Evolutionary conservation across 2,888 invertebrate species (phyloP).

Genomic region (Macaria liturata): DNA sequence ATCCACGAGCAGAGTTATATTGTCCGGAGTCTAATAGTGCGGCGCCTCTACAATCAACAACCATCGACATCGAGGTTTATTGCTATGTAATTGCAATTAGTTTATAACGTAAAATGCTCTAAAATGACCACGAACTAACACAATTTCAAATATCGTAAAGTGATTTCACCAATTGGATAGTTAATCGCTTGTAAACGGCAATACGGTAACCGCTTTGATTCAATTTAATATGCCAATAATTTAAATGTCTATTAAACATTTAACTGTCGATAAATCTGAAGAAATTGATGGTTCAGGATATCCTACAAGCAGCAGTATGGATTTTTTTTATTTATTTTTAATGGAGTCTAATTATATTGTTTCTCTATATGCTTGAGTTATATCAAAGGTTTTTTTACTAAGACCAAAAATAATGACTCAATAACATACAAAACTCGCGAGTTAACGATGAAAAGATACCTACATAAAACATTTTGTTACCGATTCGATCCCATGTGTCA

Average conservation of each 20-base stretch:
- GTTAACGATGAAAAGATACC: slow-evolving; percentile 53
- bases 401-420: slow-evolving; percentile 21
- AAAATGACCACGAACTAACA: slow-evolving; percentile 30
- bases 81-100: slow-evolving; percentile 31
- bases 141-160: slow-evolving; percentile 39
- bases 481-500: slow-evolving; percentile 51
- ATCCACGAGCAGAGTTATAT: too few species aligned
- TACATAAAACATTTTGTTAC: slow-evolving; percentile 35
- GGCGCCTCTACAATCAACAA: slow-evolving; percentile 32
- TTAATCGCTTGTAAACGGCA: slow-evolving; percentile 43
- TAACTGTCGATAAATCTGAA: slow-evolving; percentile 4
- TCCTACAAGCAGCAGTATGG: background rate
- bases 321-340: too few species aligned
- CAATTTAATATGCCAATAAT: slow-evolving; percentile 42
- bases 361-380: too few species aligned
- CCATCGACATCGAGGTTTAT: slow-evolving; percentile 40
- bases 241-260: slow-evolving; percentile 41
- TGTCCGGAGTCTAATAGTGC: slow-evolving; percentile 34
- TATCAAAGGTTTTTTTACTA: too few species aligned
- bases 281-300: slow-evolving; percentile 2
- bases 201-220: slow-evolving; percentile 38
- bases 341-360: too few species aligned
- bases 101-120: slow-evolving; percentile 35
- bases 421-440: slow-evolving; percentile 40
- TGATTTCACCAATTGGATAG: slow-evolving; percentile 36